Conservation (phyloP, 2,888 invertebrate species). For the Scotopteryx bipunctaria region DNA sequence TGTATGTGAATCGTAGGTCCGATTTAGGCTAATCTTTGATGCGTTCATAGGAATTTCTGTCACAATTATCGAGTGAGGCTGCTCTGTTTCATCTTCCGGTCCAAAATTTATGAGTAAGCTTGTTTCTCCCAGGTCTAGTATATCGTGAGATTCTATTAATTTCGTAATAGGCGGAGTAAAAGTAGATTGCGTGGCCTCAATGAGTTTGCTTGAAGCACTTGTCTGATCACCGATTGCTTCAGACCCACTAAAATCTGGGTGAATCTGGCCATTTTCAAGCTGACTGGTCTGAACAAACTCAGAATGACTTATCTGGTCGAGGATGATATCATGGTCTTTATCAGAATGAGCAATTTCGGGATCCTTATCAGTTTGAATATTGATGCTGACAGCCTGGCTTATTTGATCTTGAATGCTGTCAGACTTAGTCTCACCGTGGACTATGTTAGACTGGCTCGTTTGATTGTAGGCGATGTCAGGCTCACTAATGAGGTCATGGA, state of each 20-base stretch:
- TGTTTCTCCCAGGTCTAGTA: conserved; percentile 53
- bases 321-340: background rate
- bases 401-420: background rate
- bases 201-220: conserved; percentile 45
- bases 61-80: conserved; percentile 75
- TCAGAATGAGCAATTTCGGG: too few species aligned
- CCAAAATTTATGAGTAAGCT: conserved; percentile 63
- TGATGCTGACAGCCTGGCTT: background rate
- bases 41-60: conserved; percentile 63
- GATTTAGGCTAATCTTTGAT: conserved; percentile 53
- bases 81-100: conserved; percentile 70
- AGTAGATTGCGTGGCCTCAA: conserved; percentile 48
- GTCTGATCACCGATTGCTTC: conserved; percentile 31
- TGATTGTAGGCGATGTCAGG: too few species aligned
- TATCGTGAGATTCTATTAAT: conserved; percentile 69
- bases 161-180: conserved; percentile 63
- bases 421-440: background rate
- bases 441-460: background rate
- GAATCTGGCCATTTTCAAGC: background rate
- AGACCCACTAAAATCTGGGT: background rate
- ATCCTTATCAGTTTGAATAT: background rate
- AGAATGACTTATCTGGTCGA: background rate
- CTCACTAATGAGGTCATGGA: background rate
- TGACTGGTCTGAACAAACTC: background rate
- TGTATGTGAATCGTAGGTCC: conserved; percentile 52